Evolutionary conservation across 53 echinoderm and acorn worm genomes (phyloP).

Genomic region (Luidia sarsii): DNA sequence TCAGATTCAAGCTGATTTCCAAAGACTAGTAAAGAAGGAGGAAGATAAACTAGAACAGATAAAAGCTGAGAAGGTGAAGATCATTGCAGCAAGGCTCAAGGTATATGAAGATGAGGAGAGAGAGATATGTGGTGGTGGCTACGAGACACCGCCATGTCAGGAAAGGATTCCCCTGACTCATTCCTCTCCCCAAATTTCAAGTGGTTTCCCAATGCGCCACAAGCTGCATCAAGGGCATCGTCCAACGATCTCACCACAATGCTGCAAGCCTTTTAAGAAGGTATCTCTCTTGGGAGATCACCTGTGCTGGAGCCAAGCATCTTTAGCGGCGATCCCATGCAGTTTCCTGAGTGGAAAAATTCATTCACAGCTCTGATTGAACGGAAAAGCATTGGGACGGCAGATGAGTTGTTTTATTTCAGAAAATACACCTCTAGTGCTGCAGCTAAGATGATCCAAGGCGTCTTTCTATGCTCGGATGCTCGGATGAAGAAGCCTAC

Average conservation of each 20-base stretch:
- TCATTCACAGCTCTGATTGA: constrained; percentile 18
- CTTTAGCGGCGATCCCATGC: constrained; percentile 15
- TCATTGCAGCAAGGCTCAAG: constrained; percentile 1
- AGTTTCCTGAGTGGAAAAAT: constrained; percentile 16
- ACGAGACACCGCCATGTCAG: no score
- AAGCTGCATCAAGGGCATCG: neutral
- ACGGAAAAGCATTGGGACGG: constrained; percentile 4
- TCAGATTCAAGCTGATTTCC: constrained; percentile 3
- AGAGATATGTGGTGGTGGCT: neutral
- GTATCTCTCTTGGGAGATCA: neutral
- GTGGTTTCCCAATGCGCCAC: neutral
- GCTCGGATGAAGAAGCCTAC: constrained; percentile 37
- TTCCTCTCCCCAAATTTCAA: neutral
- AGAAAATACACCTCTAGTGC: constrained; percentile 11
- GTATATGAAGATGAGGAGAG: constrained; percentile 24
- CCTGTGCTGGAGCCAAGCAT: neutral
- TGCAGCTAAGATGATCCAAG: constrained; percentile 22
- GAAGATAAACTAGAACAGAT: constrained; percentile 18
- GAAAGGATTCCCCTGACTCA: no score
- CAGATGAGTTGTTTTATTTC: constrained; percentile 25
- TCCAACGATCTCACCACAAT: neutral
- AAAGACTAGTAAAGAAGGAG: constrained; percentile 16
- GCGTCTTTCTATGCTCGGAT: neutral
- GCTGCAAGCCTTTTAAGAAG: neutral
- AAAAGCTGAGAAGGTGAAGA: constrained; percentile 18